Evolutionary conservation across 2,888 invertebrate genomes (phyloP).

Genomic region (Amiota minor): DNA sequence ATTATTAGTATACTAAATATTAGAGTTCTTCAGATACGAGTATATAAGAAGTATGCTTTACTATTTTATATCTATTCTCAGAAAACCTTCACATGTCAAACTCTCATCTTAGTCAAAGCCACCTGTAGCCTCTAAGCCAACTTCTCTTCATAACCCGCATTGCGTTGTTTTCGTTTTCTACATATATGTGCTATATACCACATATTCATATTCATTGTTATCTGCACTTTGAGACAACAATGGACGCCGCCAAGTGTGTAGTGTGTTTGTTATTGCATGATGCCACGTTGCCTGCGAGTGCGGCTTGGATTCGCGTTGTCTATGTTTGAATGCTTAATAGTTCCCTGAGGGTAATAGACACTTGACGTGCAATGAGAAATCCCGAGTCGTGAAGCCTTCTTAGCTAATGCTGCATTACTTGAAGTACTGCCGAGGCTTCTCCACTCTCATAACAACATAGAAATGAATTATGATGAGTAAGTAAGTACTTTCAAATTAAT

Average conservation of each 20-base stretch:
- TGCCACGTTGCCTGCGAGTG: too few relatives aligned
- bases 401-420: constrained; percentile 54
- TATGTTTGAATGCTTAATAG: constrained; percentile 64
- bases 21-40: background rate
- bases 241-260: constrained; percentile 38
- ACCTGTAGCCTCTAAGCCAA: background rate
- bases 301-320: background rate
- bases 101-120: background rate
- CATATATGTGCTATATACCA: constrained; percentile 44
- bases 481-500: too few relatives aligned
- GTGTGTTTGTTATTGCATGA: constrained; percentile 21
- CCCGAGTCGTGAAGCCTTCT: constrained; percentile 42
- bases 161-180: constrained; percentile 33
- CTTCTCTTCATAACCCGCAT: background rate
- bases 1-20: background rate
- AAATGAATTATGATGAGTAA: constrained; percentile 67
- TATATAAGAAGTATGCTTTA: background rate
- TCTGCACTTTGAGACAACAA: constrained; percentile 45
- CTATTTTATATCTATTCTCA: background rate
- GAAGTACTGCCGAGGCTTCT: constrained; percentile 31
- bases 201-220: constrained; percentile 33
- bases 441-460: constrained; percentile 50
- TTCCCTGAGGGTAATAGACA: constrained; percentile 66
- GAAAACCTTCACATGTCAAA: background rate
- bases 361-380: constrained; percentile 69